These are phyloP conservation scores for Pararge aegeria DNA, from an alignment of 1,140 invertebrate genomes.

Conservation along the genomic window DNA sequence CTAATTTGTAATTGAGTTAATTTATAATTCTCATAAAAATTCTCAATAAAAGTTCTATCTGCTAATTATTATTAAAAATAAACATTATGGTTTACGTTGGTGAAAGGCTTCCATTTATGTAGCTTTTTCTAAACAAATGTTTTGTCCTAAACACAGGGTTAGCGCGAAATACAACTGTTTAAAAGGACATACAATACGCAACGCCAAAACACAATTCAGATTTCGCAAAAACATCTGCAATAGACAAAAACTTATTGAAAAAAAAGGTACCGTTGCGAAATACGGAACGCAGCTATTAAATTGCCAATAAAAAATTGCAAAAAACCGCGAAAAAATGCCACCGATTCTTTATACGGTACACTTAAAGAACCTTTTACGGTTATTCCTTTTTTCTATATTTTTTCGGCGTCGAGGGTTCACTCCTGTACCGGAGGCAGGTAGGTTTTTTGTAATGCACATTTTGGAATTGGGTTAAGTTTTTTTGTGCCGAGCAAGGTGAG, in stretches of 20 bases:
- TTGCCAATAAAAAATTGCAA: slow-evolving; percentile 50
- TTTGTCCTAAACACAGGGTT: slow-evolving; percentile 13
- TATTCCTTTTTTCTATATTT: slow-evolving; percentile 43
- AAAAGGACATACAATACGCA: slow-evolving; percentile 9
- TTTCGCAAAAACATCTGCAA: slow-evolving; percentile 56
- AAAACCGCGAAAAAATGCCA: slow-evolving; percentile 56
- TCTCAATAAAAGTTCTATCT: no score
- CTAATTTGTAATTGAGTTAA: not conserved
- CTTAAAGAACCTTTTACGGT: slow-evolving; percentile 52
- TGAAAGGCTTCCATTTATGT: not conserved
- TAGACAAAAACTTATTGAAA: slow-evolving; percentile 45
- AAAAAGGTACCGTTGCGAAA: slow-evolving; percentile 53
- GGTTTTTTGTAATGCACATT: slow-evolving; percentile 53
- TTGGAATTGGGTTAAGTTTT: slow-evolving; percentile 70
- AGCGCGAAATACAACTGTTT: not conserved
- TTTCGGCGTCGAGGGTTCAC: slow-evolving; percentile 39
- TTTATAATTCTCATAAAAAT: no score
- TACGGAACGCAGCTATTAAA: slow-evolving; percentile 53
- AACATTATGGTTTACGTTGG: not conserved
- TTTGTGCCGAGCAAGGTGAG: slow-evolving; percentile 61
- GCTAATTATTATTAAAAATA: no score
- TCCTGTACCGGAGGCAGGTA: slow-evolving; percentile 65
- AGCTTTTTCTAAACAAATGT: not conserved
- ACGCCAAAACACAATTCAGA: slow-evolving; percentile 3
- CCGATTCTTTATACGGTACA: slow-evolving; percentile 25